phyloP scores from a whole-genome alignment of 2,113 vertebrate species.

The Serilophus lunatus region DNA sequence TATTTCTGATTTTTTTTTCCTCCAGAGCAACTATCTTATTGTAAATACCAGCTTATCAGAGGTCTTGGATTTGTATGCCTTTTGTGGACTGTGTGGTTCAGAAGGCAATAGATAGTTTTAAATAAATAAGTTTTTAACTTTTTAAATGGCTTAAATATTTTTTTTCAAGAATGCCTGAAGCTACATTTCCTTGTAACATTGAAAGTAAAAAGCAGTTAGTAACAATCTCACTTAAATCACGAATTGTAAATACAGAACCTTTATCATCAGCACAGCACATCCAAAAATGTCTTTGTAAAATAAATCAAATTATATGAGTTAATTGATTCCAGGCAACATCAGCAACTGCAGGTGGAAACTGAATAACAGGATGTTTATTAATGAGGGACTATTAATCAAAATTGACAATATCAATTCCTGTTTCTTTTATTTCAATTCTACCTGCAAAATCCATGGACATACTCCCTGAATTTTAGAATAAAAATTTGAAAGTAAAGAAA shows the following conservation, averaged over 20 bases:
- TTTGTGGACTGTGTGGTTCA: slow-evolving; percentile 17
- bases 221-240: slow-evolving; percentile 72
- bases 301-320: slow-evolving; percentile 89
- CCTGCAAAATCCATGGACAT: slow-evolving; percentile 58
- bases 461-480: slow-evolving; percentile 59
- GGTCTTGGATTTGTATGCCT: not conserved
- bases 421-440: slow-evolving; percentile 79
- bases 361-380: slow-evolving; percentile 96
- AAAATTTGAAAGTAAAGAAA: slow-evolving; percentile 33
- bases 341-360: slow-evolving; percentile 91
- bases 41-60: not conserved
- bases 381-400: slow-evolving; percentile 93
- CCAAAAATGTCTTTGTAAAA: slow-evolving; percentile 82
- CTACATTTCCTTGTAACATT: slow-evolving; percentile 46
- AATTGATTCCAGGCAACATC: slow-evolving; percentile 93
- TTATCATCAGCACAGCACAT: slow-evolving; percentile 76
- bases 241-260: slow-evolving; percentile 72
- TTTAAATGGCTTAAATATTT: slow-evolving; percentile 61
- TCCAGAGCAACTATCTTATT: not conserved
- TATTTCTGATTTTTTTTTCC: not conserved
- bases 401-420: slow-evolving; percentile 85
- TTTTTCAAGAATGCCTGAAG: slow-evolving; percentile 51
- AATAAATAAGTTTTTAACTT: slow-evolving; percentile 36
- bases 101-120: slow-evolving; percentile 40
- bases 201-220: slow-evolving; percentile 71